These are phyloP conservation scores for Clarias batrachus DNA, from an alignment of 2,113 vertebrate species.

Conservation along the genomic window DNA sequence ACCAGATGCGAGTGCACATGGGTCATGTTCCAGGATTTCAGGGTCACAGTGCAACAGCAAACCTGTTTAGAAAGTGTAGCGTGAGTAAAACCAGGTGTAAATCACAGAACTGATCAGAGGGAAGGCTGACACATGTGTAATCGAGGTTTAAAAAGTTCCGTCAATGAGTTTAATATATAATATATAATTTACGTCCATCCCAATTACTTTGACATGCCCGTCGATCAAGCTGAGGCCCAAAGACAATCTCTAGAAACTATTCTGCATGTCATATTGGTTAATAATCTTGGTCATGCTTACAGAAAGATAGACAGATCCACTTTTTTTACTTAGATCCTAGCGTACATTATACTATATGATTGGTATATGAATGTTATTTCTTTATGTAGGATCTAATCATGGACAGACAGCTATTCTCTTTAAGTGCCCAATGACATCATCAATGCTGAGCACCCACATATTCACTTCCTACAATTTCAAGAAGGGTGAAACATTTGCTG, in stretches of 20 bases:
- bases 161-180: neutral
- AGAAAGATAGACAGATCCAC: neutral
- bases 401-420: neutral
- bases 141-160: neutral
- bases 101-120: neutral
- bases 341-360: neutral
- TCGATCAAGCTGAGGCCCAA: neutral
- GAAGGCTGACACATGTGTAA: neutral
- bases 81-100: constrained; percentile 21
- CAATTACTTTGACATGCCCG: neutral
- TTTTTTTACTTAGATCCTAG: neutral
- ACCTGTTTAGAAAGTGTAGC: neutral
- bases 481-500: neutral
- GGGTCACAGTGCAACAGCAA: constrained; percentile 9
- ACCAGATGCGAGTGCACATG: neutral
- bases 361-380: neutral
- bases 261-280: neutral
- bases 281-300: neutral
- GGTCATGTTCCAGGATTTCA: constrained; percentile 13
- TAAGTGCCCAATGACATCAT: neutral
- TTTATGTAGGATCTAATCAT: neutral
- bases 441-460: neutral
- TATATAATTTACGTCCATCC: neutral
- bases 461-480: neutral
- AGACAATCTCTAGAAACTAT: neutral